Percentiles rank a stretch among this genome's conserved stretches.
Evolutionary conservation across 1,140 invertebrate species (phyloP).

Genomic region (Stegodyphus dumicola): DNA sequence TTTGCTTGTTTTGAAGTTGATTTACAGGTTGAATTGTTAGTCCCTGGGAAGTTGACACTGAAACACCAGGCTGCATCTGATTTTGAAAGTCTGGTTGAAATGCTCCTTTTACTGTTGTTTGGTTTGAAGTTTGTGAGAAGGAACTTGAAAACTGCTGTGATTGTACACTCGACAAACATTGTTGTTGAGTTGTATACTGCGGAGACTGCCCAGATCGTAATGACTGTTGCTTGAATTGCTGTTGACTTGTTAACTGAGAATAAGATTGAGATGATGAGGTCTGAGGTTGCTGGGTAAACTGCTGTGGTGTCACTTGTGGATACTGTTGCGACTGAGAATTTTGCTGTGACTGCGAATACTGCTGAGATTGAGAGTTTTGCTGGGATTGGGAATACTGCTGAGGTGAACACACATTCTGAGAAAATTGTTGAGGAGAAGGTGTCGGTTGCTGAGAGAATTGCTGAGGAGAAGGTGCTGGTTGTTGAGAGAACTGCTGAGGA

Average conservation of each 20-base stretch:
- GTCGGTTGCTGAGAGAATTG: background rate
- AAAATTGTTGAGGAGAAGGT: conserved; percentile 7
- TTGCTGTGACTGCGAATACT: background rate
- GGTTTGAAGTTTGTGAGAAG: conserved; percentile 34
- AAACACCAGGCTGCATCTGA: conserved; percentile 2
- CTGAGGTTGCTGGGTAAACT: background rate
- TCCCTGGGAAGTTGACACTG: background rate
- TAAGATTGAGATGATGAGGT: background rate
- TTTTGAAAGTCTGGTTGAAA: conserved; percentile 43
- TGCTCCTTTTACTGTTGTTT: conserved; percentile 9
- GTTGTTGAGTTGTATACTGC: conserved; percentile 16
- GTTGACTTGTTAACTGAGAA: background rate
- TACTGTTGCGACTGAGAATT: background rate
- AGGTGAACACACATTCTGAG: background rate
- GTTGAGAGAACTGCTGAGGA: background rate
- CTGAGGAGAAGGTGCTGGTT: background rate
- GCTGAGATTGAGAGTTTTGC: background rate
- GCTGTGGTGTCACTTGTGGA: background rate
- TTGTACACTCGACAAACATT: background rate
- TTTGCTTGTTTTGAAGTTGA: conserved; percentile 7
- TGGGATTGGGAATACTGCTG: background rate
- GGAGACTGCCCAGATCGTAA: conserved; percentile 19
- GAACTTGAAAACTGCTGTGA: conserved; percentile 30
- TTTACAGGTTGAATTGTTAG: conserved; percentile 1
- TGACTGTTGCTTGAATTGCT: conserved; percentile 24